These are phyloP conservation scores for Homarus americanus DNA, from an alignment of 1,140 invertebrate species.

Conservation along the genomic window DNA sequence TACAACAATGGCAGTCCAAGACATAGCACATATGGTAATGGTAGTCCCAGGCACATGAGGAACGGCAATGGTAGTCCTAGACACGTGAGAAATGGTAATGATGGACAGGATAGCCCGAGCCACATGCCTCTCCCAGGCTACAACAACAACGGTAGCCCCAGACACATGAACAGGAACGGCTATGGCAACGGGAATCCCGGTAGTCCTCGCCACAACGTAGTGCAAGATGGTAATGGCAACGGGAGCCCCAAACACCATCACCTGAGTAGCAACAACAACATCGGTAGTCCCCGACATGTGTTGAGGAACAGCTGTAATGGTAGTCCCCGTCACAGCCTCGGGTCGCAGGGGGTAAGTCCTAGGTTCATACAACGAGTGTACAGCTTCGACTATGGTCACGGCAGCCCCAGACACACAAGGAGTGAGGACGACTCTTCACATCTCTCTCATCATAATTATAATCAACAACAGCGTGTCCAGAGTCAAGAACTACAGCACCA, in stretches of 20 bases:
- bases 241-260: conserved; percentile 1
- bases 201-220: conserved; percentile 20
- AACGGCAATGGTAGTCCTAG: conserved; percentile 47
- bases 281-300: conserved; percentile 16
- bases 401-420: conserved; percentile 50
- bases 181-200: conserved; percentile 26
- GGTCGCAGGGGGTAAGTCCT: conserved; percentile 12
- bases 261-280: neutral
- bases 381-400: conserved; percentile 60
- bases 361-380: conserved; percentile 56
- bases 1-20: conserved; percentile 28
- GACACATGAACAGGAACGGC: conserved; percentile 47
- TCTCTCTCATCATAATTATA: neutral
- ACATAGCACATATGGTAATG: conserved; percentile 37
- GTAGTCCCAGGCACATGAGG: neutral
- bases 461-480: conserved; percentile 29
- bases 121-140: conserved; percentile 7
- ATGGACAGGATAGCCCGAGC: conserved; percentile 29
- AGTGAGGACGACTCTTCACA: conserved; percentile 16
- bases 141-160: conserved; percentile 64
- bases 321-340: conserved; percentile 33
- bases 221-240: conserved; percentile 33
- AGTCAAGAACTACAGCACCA: neutral
- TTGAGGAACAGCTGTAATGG: conserved; percentile 15
- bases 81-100: conserved; percentile 35